phyloP scores from a whole-genome alignment of 1,140 invertebrate genomes.

The Diorhabda elongata region DNA sequence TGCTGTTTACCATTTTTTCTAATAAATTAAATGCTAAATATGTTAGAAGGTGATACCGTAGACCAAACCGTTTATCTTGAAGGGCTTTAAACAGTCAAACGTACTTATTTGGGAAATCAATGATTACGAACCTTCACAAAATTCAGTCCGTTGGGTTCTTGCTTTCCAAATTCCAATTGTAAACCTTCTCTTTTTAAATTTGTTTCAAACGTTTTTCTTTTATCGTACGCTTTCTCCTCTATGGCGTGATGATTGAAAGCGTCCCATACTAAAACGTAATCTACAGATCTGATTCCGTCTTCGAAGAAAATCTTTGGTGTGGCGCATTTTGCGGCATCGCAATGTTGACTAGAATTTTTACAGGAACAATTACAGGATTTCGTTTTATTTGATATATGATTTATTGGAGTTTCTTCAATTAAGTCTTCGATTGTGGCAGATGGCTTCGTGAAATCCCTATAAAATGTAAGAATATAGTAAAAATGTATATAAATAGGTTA shows the following conservation, averaged over 20 bases:
- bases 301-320: slow-evolving; percentile 61
- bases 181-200: slow-evolving; percentile 66
- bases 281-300: slow-evolving; percentile 63
- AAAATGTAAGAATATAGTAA: slow-evolving; percentile 15
- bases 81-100: neutral
- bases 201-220: slow-evolving; percentile 59
- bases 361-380: neutral
- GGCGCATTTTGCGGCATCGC: slow-evolving; percentile 30
- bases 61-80: too few relatives aligned
- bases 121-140: slow-evolving; percentile 60
- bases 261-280: slow-evolving; percentile 76
- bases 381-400: slow-evolving; percentile 6
- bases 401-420: slow-evolving; percentile 20
- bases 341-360: slow-evolving; percentile 23
- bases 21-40: neutral
- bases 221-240: slow-evolving; percentile 46
- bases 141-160: slow-evolving; percentile 57
- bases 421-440: slow-evolving; percentile 12
- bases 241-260: slow-evolving; percentile 49
- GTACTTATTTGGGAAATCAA: neutral
- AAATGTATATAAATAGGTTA: too few relatives aligned
- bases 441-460: slow-evolving; percentile 23
- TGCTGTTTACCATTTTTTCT: neutral
- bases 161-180: slow-evolving; percentile 60
- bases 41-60: neutral